Percentiles rank a stretch among this genome's conserved stretches.
Evolutionary conservation across 2,888 invertebrate genomes (phyloP).

Genomic region (Mesorhabditis sp.): DNA sequence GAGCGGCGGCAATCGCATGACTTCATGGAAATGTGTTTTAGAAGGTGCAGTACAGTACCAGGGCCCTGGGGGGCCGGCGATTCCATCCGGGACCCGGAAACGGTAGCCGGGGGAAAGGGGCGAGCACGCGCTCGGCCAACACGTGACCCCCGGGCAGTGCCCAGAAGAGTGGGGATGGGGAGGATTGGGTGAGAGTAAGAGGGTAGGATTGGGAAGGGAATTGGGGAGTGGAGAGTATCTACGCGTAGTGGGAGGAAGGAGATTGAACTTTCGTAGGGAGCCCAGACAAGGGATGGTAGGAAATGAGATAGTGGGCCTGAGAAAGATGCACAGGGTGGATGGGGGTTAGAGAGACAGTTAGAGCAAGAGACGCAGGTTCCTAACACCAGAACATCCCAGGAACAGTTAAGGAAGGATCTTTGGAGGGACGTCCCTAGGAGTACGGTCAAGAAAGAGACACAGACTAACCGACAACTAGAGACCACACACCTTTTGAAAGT

Average conservation of each 20-base stretch:
- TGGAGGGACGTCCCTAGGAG: neutral
- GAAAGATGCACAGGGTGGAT: neutral
- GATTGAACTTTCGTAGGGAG: too few relatives aligned
- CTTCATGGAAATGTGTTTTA: neutral
- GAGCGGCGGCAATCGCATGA: neutral
- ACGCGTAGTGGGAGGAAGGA: neutral
- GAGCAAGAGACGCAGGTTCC: neutral
- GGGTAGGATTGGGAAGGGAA: neutral
- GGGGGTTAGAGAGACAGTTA: neutral
- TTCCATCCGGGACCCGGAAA: neutral
- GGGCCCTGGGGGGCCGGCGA: neutral
- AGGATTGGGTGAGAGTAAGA: neutral
- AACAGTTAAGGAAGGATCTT: neutral
- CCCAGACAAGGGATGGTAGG: neutral
- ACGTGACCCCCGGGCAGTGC: neutral
- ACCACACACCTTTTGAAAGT: too few relatives aligned
- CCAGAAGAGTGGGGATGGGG: constrained; percentile 2
- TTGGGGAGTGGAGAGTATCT: neutral
- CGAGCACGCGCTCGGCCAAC: neutral
- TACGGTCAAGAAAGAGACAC: too few relatives aligned
- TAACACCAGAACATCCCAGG: neutral
- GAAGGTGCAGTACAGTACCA: neutral
- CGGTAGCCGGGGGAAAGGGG: neutral
- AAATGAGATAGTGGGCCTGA: neutral
- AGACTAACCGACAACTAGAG: too few relatives aligned